Evolutionary conservation across 2,113 vertebrate species (phyloP).

Genomic region (Stegastes partitus): DNA sequence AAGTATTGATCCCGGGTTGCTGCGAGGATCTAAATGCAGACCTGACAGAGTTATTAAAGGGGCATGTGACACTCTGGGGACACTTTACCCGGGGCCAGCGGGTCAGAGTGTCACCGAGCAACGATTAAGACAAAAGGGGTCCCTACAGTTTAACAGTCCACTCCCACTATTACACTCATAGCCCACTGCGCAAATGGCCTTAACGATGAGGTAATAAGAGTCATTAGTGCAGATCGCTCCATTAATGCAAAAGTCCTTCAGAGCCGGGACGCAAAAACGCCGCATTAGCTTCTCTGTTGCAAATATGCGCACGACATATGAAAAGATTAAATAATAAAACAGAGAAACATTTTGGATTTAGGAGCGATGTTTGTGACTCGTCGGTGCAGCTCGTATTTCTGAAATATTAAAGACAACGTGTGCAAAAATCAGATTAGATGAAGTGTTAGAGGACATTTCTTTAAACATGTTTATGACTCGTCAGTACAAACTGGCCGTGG

Average conservation of each 20-base stretch:
- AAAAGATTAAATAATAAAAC: too few relatives aligned
- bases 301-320: neutral
- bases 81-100: conserved; percentile 71
- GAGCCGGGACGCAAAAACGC: too few relatives aligned
- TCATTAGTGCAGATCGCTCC: conserved; percentile 74
- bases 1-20: conserved; percentile 64
- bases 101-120: conserved; percentile 76
- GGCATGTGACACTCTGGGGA: conserved; percentile 68
- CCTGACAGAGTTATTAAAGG: conserved; percentile 66
- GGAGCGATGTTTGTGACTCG: too few relatives aligned
- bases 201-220: conserved; percentile 82
- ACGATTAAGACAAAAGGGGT: conserved; percentile 84
- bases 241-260: conserved; percentile 79
- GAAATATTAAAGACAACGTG: too few relatives aligned
- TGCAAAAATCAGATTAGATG: too few relatives aligned
- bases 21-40: conserved; percentile 51
- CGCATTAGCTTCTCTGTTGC: too few relatives aligned
- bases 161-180: conserved; percentile 78
- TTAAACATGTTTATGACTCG: too few relatives aligned
- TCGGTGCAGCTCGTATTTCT: too few relatives aligned
- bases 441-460: too few relatives aligned
- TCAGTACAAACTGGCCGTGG: too few relatives aligned
- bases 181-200: conserved; percentile 76
- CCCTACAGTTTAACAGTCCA: conserved; percentile 79
- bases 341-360: too few relatives aligned